phyloP scores from a whole-genome alignment of 2,888 invertebrate species.

The Cordilura impudica region DNA sequence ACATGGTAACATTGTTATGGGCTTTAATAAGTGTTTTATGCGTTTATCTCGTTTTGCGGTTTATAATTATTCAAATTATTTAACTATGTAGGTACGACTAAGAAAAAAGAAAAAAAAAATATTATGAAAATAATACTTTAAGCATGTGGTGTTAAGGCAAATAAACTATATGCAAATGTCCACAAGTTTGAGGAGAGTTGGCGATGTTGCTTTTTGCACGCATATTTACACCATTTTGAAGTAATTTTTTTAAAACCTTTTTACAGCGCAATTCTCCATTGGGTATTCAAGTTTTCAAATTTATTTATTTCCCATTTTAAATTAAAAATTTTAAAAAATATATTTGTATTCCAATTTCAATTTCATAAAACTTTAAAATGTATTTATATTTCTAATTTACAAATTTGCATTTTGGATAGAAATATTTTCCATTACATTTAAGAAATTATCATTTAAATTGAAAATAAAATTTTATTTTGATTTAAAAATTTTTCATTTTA shows the following conservation, averaged over 20 bases:
- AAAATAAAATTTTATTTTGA: too few relatives aligned
- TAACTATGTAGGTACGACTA: background rate
- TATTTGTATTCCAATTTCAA: too few relatives aligned
- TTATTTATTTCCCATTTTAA: too few relatives aligned
- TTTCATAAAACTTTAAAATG: too few relatives aligned
- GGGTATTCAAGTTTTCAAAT: too few relatives aligned
- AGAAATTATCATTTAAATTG: too few relatives aligned
- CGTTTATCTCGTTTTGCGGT: background rate
- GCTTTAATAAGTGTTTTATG: constrained; percentile 27
- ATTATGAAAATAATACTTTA: constrained; percentile 36
- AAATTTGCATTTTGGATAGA: too few relatives aligned
- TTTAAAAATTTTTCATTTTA: too few relatives aligned
- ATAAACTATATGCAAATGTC: background rate
- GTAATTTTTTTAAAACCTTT: background rate
- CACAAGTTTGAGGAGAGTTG: background rate
- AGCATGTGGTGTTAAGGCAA: constrained; percentile 14
- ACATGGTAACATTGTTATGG: constrained; percentile 28
- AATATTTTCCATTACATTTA: too few relatives aligned
- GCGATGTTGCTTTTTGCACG: background rate
- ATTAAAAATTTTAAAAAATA: too few relatives aligned
- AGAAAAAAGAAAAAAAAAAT: constrained; percentile 5
- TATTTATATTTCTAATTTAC: too few relatives aligned
- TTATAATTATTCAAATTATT: constrained; percentile 41
- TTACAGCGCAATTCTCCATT: too few relatives aligned
- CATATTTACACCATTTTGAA: background rate